Conservation (phyloP, 2,888 invertebrate species). For the Octonoba sinensis region DNA sequence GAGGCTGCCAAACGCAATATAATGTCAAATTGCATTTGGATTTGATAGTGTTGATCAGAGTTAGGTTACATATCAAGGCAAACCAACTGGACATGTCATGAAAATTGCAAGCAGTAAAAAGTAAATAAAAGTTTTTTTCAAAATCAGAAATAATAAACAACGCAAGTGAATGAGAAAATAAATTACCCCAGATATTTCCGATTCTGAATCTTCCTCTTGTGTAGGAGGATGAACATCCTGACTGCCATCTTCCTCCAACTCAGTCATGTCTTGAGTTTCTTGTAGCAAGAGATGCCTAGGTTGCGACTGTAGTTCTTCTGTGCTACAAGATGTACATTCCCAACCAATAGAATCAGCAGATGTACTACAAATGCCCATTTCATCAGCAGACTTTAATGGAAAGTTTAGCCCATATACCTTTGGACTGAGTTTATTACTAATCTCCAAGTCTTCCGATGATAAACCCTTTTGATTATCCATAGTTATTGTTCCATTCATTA, state of each 20-base stretch:
- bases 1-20: too few relatives aligned
- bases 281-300: conserved; percentile 46
- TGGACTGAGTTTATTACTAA: conserved; percentile 76
- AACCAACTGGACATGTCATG: too few relatives aligned
- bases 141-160: neutral
- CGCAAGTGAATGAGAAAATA: neutral
- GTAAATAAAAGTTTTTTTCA: too few relatives aligned
- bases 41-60: too few relatives aligned
- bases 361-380: conserved; percentile 42
- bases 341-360: conserved; percentile 57
- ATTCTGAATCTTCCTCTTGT: conserved; percentile 65
- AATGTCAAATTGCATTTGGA: too few relatives aligned
- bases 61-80: too few relatives aligned
- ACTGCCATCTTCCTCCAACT: conserved; percentile 65
- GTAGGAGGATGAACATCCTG: conserved; percentile 66
- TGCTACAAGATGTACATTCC: conserved; percentile 62
- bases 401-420: conserved; percentile 75
- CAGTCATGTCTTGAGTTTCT: conserved; percentile 47
- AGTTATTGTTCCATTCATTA: conserved; percentile 8
- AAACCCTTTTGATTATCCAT: conserved; percentile 31
- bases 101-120: too few relatives aligned
- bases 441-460: conserved; percentile 66
- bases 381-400: conserved; percentile 49
- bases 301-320: conserved; percentile 49
- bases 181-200: conserved; percentile 54